These are phyloP conservation scores for Centruroides vittatus DNA, from an alignment of 1,140 invertebrate genomes.

Conservation along the genomic window DNA sequence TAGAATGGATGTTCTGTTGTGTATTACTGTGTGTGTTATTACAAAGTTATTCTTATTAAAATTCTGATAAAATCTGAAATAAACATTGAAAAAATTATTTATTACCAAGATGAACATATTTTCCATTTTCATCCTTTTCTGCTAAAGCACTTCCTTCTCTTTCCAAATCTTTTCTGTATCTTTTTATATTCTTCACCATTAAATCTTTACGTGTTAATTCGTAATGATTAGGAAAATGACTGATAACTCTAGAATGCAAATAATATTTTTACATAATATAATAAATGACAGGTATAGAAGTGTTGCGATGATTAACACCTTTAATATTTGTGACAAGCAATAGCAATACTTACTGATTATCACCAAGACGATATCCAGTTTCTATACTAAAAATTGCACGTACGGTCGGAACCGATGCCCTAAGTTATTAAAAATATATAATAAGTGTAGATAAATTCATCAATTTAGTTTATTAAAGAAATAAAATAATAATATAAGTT, in stretches of 20 bases:
- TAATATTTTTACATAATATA: not conserved
- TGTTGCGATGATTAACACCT: too few species aligned
- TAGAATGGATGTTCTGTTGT: too few species aligned
- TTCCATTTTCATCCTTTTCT: slow-evolving; percentile 44
- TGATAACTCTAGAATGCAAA: slow-evolving; percentile 47
- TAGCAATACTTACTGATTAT: slow-evolving; percentile 57
- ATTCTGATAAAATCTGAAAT: not conserved
- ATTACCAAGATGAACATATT: slow-evolving; percentile 43
- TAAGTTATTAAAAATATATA: slow-evolving; percentile 19
- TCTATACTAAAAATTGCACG: slow-evolving; percentile 83
- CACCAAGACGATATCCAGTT: slow-evolving; percentile 76
- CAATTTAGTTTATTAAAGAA: too few species aligned
- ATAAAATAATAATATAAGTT: too few species aligned
- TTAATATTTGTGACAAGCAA: too few species aligned
- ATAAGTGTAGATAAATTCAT: too few species aligned
- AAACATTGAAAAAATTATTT: not conserved
- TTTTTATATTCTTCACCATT: slow-evolving; percentile 88
- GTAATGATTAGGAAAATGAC: slow-evolving; percentile 89
- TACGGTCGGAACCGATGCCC: slow-evolving; percentile 76
- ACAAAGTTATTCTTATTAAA: too few species aligned
- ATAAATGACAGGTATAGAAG: not conserved
- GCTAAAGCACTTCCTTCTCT: slow-evolving; percentile 74
- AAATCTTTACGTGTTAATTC: slow-evolving; percentile 88
- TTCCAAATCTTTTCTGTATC: slow-evolving; percentile 81
- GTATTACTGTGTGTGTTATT: too few species aligned